Conservation (phyloP, 2,113 vertebrate species). For the Megaceryle torquata region DNA sequence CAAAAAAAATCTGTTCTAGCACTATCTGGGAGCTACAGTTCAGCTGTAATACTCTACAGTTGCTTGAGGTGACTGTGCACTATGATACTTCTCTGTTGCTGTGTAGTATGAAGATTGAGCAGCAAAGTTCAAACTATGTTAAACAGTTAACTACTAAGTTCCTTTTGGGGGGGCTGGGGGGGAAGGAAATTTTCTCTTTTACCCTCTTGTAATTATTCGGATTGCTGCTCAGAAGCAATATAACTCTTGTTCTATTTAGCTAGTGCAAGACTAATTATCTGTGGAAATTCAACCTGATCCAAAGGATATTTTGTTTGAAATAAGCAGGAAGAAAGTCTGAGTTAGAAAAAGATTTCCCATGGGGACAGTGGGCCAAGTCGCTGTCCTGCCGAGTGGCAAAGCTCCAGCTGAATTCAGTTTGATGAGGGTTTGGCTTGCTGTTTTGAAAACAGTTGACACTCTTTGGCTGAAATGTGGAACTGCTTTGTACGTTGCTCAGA, state of each 20-base stretch:
- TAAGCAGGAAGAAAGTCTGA: slow-evolving; percentile 56
- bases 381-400: slow-evolving; percentile 51
- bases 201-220: slow-evolving; percentile 25
- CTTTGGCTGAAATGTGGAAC: slow-evolving; percentile 46
- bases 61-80: not conserved
- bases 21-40: not conserved
- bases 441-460: slow-evolving; percentile 49
- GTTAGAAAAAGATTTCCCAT: slow-evolving; percentile 57
- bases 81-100: not conserved
- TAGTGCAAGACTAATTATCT: slow-evolving; percentile 61
- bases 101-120: not conserved
- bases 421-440: slow-evolving; percentile 51
- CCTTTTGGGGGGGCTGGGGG: not conserved
- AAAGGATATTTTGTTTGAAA: slow-evolving; percentile 30
- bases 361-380: slow-evolving; percentile 19
- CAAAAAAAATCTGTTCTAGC: not conserved
- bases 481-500: slow-evolving; percentile 18
- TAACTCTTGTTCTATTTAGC: slow-evolving; percentile 49
- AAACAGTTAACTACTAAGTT: slow-evolving; percentile 20
- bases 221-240: slow-evolving; percentile 10
- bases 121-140: not conserved
- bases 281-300: slow-evolving; percentile 59
- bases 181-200: slow-evolving; percentile 10
- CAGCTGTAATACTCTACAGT: not conserved
- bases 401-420: slow-evolving; percentile 56